phyloP scores from a whole-genome alignment of 2,888 invertebrate genomes.

The Chalcosyrphus nemorum region DNA sequence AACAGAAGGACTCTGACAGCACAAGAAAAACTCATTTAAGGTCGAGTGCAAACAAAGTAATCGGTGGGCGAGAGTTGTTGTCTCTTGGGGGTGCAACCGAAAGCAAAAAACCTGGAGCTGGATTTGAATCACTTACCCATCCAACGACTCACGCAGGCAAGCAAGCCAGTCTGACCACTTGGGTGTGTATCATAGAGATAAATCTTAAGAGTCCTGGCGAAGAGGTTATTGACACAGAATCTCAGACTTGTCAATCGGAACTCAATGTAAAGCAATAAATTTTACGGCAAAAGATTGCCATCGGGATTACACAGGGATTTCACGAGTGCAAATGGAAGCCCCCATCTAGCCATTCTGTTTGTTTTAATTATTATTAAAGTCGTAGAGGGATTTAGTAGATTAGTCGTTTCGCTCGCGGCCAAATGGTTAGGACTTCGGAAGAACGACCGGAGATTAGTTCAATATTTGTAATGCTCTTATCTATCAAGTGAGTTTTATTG shows the following conservation, averaged over 20 bases:
- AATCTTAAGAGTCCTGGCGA: background rate
- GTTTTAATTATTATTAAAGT: constrained; percentile 17
- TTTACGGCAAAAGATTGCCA: background rate
- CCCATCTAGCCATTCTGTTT: background rate
- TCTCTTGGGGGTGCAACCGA: background rate
- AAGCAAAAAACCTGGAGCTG: background rate
- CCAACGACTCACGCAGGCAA: background rate
- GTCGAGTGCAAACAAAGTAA: constrained; percentile 43
- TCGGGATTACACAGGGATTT: background rate
- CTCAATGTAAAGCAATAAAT: constrained; percentile 16
- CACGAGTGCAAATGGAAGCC: background rate
- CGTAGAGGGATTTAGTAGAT: background rate
- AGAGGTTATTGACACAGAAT: constrained; percentile 29
- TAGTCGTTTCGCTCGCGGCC: background rate
- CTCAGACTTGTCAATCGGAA: constrained; percentile 31
- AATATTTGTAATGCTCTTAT: background rate
- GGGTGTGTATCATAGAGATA: background rate
- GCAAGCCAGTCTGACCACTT: background rate
- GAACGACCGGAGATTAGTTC: background rate
- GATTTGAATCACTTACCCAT: background rate
- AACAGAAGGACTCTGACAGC: constrained; percentile 11
- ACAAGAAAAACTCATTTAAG: constrained; percentile 41
- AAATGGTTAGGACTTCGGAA: background rate
- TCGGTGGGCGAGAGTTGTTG: background rate
- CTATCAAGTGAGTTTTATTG: background rate